Evolutionary conservation across 2,888 invertebrate genomes (phyloP).

Genomic region (Napeogenes inachia): DNA sequence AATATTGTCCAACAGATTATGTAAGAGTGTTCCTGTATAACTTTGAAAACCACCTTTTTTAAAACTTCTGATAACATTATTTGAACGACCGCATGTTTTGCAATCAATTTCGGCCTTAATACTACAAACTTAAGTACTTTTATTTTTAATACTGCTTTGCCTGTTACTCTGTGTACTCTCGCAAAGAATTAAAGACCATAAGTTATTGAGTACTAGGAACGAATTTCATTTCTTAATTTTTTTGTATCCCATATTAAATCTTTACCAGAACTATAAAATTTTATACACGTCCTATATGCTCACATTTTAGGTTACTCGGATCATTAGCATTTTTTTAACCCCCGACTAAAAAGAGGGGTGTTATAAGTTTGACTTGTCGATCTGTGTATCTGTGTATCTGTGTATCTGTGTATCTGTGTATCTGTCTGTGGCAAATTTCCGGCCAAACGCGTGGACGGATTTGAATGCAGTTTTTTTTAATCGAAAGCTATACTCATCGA

Average conservation of each 20-base stretch:
- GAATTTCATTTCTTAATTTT: conserved; percentile 47
- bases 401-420: no score
- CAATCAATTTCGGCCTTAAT: conserved; percentile 30
- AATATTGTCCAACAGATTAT: conserved; percentile 12
- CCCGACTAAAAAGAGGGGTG: no score
- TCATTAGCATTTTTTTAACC: no score
- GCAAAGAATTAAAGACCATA: conserved; percentile 55
- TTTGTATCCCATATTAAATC: conserved; percentile 39
- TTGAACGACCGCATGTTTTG: conserved; percentile 37
- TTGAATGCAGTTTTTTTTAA: no score
- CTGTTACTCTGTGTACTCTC: conserved; percentile 31
- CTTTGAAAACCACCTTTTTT: conserved; percentile 39
- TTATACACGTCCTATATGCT: conserved; percentile 17
- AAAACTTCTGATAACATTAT: conserved; percentile 58
- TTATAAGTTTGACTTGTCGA: no score
- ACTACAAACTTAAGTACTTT: conserved; percentile 3
- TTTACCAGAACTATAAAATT: conserved; percentile 39
- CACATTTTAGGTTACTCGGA: no score
- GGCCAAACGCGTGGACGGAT: no score
- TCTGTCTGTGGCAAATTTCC: no score
- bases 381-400: no score
- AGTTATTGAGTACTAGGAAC: conserved; percentile 59
- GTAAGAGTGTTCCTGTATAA: conserved; percentile 18
- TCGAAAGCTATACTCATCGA: no score
- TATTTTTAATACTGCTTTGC: conserved; percentile 20